A percentile compares a stretch with the other conserved stretches of the same genome.
These are phyloP conservation scores for Schlechtendalia chinensis DNA, from an alignment of 1,140 invertebrate species.

Conservation along the genomic window DNA sequence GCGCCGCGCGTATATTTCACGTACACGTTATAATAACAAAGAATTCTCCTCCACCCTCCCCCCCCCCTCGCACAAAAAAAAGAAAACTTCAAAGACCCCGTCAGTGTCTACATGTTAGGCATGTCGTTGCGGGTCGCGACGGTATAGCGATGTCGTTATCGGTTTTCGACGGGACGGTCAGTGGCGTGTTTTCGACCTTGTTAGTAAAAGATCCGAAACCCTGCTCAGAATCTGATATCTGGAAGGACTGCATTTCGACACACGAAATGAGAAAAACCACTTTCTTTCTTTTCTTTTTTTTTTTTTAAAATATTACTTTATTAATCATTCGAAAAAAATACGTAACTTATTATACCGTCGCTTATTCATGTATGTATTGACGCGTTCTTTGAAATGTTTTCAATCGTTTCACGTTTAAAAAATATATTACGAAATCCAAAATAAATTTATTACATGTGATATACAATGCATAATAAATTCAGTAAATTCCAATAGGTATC, in stretches of 20 bases:
- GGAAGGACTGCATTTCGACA: constrained; percentile 26
- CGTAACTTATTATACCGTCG: not conserved
- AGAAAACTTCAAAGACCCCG: too few species aligned
- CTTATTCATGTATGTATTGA: constrained; percentile 18
- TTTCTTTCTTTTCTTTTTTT: too few species aligned
- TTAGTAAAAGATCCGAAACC: constrained; percentile 39
- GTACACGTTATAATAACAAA: too few species aligned
- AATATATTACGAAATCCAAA: constrained; percentile 32
- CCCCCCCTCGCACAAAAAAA: too few species aligned
- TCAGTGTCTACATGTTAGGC: not conserved
- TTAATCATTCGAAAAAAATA: constrained; percentile 19
- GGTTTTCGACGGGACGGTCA: too few species aligned
- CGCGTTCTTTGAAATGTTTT: constrained; percentile 1
- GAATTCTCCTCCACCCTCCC: too few species aligned
- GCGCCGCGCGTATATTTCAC: too few species aligned
- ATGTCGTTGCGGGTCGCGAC: not conserved
- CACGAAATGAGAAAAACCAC: constrained; percentile 15
- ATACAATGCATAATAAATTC: constrained; percentile 8
- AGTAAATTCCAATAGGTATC: not conserved
- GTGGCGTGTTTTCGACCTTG: not conserved
- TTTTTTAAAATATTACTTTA: constrained; percentile 13
- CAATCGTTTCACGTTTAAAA: constrained; percentile 9
- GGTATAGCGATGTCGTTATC: too few species aligned
- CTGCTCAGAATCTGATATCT: constrained; percentile 37
- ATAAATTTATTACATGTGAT: constrained; percentile 9